Base-by-base conservation (phyloP, 2,888 invertebrate genomes). In the Rotaria sp. region DNA sequence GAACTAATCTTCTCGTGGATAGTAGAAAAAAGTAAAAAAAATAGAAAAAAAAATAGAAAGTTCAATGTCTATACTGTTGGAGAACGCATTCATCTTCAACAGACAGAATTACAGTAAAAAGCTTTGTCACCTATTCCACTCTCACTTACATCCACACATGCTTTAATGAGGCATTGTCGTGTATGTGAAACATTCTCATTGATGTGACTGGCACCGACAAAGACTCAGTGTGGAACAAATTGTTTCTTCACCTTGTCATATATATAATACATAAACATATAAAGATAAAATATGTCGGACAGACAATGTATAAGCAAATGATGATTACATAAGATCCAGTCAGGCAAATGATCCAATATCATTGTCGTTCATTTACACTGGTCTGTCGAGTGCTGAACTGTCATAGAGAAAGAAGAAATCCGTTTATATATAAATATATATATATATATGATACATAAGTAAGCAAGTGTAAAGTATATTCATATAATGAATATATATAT, bases 401-500 rank as follows among this genome's bases (percentile, higher is more conserved):
- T 35, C 67, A 67, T 15, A 67, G 35, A 67, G 67, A 67, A 35
- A 15, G 35, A 67, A 67, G 18, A 67, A 30, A 67, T 30, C 67
- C 30, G 67, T 10, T 35, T 67, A 18, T 67, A 21, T 67, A 67
- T 67, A 18, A 18, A 67, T 67, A 30, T 67, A 67, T 15, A 67
- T 67, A 57, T 57, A 67, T 35, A 67, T 59, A 59, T 59, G 30
- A 59, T 59, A n/a, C 13, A 30, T 30, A 59, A 67, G 35, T 67
- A 67, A 67, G 67, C 67, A 67, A 67, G 67, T 67, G 67, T 67
- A 35, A 67, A 26, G 67, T 35, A 67, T 67, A 67, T 67, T 59
- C 30, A 30, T 30, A 30, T 59, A 30, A 59, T 59, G 67, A 30
- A 67, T 18, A 35, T 18, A 67, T 30, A 59, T 35, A 67, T 67